These are phyloP conservation scores for Drosophila neonasuta DNA, from an alignment of 2,888 invertebrate genomes.

Conservation along the genomic window DNA sequence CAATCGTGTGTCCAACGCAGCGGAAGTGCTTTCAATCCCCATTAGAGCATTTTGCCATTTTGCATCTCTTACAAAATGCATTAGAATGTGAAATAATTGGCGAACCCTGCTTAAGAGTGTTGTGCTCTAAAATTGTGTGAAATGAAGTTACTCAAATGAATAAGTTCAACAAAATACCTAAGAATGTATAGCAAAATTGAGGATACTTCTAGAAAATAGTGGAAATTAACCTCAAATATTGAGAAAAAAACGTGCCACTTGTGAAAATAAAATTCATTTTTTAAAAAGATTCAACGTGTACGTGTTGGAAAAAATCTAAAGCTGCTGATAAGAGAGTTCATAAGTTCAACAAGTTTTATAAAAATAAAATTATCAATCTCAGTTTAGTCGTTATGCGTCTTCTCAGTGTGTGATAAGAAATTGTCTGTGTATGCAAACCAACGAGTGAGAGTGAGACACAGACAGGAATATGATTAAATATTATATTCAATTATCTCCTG, in stretches of 20 bases:
- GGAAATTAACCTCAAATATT: conserved; percentile 43
- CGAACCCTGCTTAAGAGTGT: conserved; percentile 29
- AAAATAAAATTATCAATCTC: conserved; percentile 35
- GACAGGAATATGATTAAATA: conserved; percentile 1
- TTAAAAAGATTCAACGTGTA: conserved; percentile 25
- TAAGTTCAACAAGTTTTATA: conserved; percentile 46
- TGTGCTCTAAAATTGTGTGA: conserved; percentile 2
- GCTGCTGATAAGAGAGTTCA: conserved; percentile 53
- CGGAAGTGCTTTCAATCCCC: conserved; percentile 61
- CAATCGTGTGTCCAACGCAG: conserved; percentile 52
- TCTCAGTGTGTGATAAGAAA: conserved; percentile 40
- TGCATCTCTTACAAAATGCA: conserved; percentile 25
- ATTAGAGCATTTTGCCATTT: conserved; percentile 44
- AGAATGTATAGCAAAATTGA: background rate
- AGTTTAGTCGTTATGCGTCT: conserved; percentile 11
- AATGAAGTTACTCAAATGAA: background rate
- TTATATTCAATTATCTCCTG: conserved; percentile 16
- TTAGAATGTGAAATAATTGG: conserved; percentile 36
- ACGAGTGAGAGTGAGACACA: background rate
- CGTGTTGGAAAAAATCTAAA: conserved; percentile 24
- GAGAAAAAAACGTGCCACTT: conserved; percentile 32
- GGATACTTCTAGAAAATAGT: conserved; percentile 6
- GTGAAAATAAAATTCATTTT: conserved; percentile 22
- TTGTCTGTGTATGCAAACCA: conserved; percentile 2
- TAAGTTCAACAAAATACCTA: conserved; percentile 3